Conservation (phyloP, 2,888 invertebrate species). For the Orthonychiurus folsomi region DNA sequence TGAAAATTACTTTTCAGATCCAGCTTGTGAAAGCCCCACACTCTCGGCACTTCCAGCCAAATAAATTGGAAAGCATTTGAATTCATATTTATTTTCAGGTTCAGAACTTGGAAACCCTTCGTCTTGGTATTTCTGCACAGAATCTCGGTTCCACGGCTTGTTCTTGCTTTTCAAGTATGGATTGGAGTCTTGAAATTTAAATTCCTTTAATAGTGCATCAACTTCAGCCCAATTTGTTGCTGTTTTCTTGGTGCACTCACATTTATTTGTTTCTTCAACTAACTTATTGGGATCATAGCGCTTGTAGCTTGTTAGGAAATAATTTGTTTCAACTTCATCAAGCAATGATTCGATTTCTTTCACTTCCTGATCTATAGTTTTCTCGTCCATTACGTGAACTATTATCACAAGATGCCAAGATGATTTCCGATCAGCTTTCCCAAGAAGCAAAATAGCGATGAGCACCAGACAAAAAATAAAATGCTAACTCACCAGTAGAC, state of each 20-base stretch:
- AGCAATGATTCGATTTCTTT: conserved; percentile 32
- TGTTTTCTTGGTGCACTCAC: conserved; percentile 29
- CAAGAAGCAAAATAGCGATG: no score
- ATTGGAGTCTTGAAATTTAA: conserved; percentile 34
- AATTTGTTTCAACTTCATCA: conserved; percentile 31
- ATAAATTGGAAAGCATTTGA: conserved; percentile 30
- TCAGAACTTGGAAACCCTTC: background rate
- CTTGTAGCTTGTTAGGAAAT: background rate
- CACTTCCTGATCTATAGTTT: conserved; percentile 5
- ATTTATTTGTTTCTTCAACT: conserved; percentile 22
- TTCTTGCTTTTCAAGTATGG: conserved; percentile 34
- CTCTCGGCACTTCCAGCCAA: conserved; percentile 33
- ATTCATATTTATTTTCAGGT: background rate
- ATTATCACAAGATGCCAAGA: no score
- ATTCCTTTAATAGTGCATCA: conserved; percentile 34
- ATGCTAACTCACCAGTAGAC: no score
- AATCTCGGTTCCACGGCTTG: conserved; percentile 28
- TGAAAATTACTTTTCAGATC: conserved; percentile 30
- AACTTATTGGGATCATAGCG: conserved; percentile 11
- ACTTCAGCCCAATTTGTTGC: conserved; percentile 37
- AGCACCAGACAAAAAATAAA: no score
- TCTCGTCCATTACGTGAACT: no score
- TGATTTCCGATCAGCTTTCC: no score
- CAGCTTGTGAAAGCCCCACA: conserved; percentile 28
- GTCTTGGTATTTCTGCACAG: conserved; percentile 9